Evolutionary conservation across 2,797 vertebrate genomes (phyloP).

Genomic region (Poecilia velifera): DNA sequence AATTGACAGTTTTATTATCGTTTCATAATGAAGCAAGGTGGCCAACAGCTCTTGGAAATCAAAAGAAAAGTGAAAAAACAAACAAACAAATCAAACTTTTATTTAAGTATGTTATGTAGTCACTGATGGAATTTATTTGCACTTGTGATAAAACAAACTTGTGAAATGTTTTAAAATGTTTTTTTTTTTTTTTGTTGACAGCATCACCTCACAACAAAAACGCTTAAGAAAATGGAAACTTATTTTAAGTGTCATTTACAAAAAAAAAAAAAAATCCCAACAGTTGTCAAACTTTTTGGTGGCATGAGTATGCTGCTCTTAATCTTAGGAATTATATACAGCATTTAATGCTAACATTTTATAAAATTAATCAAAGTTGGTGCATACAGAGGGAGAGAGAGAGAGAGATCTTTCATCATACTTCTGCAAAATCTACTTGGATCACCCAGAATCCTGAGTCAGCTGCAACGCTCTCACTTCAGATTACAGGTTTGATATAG

Average conservation of each 20-base stretch:
- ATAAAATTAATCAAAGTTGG: not conserved
- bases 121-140: not conserved
- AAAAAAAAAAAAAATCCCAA: not conserved
- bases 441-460: not conserved
- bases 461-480: not conserved
- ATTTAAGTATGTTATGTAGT: not conserved
- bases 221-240: not conserved
- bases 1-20: slow-evolving; percentile 66
- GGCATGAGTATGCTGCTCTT: not conserved
- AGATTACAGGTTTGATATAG: not conserved
- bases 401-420: not conserved
- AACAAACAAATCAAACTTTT: too few relatives aligned
- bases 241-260: not conserved
- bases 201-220: not conserved
- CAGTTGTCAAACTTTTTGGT: not conserved
- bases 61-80: not conserved
- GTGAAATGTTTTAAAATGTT: not conserved
- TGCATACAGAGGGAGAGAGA: not conserved
- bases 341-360: not conserved
- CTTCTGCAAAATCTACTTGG: not conserved
- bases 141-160: not conserved
- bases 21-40: slow-evolving; percentile 34
- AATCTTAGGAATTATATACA: not conserved
- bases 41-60: slow-evolving; percentile 19
- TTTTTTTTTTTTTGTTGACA: too few relatives aligned